Evolutionary conservation across 2,888 invertebrate genomes (phyloP).

Genomic region (Automeris io): DNA sequence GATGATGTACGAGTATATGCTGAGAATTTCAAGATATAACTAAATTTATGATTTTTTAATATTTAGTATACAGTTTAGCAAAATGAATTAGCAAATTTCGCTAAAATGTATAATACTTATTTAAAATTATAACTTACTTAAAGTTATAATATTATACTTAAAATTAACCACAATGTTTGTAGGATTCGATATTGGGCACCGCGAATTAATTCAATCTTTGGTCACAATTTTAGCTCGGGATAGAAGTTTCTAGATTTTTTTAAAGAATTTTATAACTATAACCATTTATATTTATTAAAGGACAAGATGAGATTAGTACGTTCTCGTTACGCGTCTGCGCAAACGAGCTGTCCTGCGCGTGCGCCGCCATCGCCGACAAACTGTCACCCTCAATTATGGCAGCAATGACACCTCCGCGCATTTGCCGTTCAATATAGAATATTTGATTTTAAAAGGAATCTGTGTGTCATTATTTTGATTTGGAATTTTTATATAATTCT

Average conservation of each 20-base stretch:
- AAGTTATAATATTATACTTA: too few relatives aligned
- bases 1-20: too few relatives aligned
- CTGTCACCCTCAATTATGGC: slow-evolving; percentile 71
- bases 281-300: slow-evolving; percentile 24
- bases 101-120: too few relatives aligned
- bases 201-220: too few relatives aligned
- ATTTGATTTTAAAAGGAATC: slow-evolving; percentile 34
- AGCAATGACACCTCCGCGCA: slow-evolving; percentile 64
- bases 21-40: too few relatives aligned
- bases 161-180: too few relatives aligned
- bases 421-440: slow-evolving; percentile 66
- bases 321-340: slow-evolving; percentile 58
- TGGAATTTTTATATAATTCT: slow-evolving; percentile 12
- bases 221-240: not conserved
- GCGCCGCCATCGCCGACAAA: slow-evolving; percentile 46
- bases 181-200: too few relatives aligned
- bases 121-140: too few relatives aligned
- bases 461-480: slow-evolving; percentile 29
- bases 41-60: too few relatives aligned
- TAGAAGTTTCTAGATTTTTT: slow-evolving; percentile 1
- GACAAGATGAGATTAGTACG: slow-evolving; percentile 49
- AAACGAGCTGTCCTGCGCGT: slow-evolving; percentile 49
- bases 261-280: slow-evolving; percentile 4
- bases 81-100: too few relatives aligned
- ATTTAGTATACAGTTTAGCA: too few relatives aligned